Conservation (phyloP, 2,113 vertebrate genomes). For the Phylloscopus trochiloides region DNA sequence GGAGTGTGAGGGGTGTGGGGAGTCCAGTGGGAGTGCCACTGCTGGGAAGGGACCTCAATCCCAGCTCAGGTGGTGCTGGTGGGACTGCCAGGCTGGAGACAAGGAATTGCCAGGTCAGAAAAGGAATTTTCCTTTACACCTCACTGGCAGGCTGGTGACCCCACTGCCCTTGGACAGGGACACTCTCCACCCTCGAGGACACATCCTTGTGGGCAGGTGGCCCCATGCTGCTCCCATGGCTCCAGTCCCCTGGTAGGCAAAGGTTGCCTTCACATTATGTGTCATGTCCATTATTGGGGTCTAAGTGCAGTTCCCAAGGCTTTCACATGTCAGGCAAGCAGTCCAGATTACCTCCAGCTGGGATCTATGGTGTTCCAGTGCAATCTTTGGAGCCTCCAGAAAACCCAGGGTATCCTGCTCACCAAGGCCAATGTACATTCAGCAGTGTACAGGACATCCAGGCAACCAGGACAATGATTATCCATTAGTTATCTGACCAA, state of each 20-base stretch:
- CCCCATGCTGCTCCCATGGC: fast-evolving
- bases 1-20: background rate
- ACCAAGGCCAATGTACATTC: background rate
- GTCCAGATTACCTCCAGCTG: background rate
- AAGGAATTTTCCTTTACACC: background rate
- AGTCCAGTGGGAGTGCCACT: too few relatives aligned
- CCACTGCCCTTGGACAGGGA: background rate
- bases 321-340: background rate
- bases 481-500: background rate
- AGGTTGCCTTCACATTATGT: fast-evolving
- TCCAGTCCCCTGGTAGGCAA: too few relatives aligned
- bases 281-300: too few relatives aligned
- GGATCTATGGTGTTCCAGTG: background rate
- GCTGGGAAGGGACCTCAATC: background rate
- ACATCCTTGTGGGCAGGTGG: fast-evolving
- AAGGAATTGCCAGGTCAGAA: background rate
- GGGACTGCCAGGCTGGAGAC: background rate
- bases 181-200: fast-evolving
- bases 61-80: background rate
- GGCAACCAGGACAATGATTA: background rate
- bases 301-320: background rate
- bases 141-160: background rate
- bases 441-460: background rate
- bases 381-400: background rate
- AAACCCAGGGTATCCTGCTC: background rate